Evolutionary conservation across 2,113 vertebrate genomes (phyloP), one percentile per base, ranked within the genome.

Genomic region (Calidris pugnax): DNA sequence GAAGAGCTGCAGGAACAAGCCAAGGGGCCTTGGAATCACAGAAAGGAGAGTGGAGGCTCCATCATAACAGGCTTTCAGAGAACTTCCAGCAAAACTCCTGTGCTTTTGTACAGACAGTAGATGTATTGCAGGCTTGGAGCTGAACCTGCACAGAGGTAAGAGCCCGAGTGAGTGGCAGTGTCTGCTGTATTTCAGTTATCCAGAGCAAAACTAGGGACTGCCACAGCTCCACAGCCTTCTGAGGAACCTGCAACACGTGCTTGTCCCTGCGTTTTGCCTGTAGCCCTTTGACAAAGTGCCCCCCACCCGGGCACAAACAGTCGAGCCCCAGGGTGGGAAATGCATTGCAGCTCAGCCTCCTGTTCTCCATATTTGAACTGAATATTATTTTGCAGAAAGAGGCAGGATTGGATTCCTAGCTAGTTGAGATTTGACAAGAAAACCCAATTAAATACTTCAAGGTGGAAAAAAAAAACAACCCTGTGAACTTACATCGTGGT

Each of bases 261-360:
- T 5, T 97, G 94, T 57, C 83, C 92, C 56, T 96, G 98, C 1
- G 7, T 95, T 97, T 92, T 51, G 87, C 12, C 81, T 96, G 82
- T 85, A 96, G 94, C 92, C 91, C 7, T 76, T 47, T 24, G 90
- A 22, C 33, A 72, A 68, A 39, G 73, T 86, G 28, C 80, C 80
- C 80, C 27, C 89, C 97, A 37, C 67, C 53, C 1, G 79, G 96
- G 60, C 97, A 97, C 80, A 95, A 92, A 75, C 95, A 83, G 50
- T 68, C 89, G 69, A 32, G 48, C n/a, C n/a, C 41, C 6, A 3
- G 14, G 20, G 28, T 4, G 24, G 48, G 47, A 37, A 64, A 28
- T 12, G 18, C 20, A 14, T 21, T 32, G 35, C 22, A 26, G 17
- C 24, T 32, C 64, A 22, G 8, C 37, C 33, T 71, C 43, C 6